Evolutionary conservation across 1,140 invertebrate species (phyloP).

Genomic region (Papilio aristodemus): DNA sequence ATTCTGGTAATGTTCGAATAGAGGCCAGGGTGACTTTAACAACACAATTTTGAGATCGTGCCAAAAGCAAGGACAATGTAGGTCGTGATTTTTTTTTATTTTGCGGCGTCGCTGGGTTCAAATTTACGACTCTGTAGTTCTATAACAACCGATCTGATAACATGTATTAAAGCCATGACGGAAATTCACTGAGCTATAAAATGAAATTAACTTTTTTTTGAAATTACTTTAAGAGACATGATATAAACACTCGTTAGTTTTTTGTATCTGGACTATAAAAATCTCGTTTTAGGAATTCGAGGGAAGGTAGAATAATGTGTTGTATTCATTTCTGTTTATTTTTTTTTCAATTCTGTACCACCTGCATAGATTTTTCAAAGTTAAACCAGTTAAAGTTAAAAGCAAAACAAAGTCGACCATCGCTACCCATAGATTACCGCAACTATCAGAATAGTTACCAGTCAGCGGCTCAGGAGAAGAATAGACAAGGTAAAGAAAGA

Average conservation of each 20-base stretch:
- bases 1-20: background rate
- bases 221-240: background rate
- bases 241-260: too few relatives aligned
- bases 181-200: constrained; percentile 15
- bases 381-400: too few relatives aligned
- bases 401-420: too few relatives aligned
- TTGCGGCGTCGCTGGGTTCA: constrained; percentile 3
- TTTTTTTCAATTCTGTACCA: too few relatives aligned
- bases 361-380: too few relatives aligned
- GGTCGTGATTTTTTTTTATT: constrained; percentile 23
- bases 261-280: background rate
- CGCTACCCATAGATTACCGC: too few relatives aligned
- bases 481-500: too few relatives aligned
- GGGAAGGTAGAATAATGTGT: background rate
- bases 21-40: constrained; percentile 22
- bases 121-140: constrained; percentile 22
- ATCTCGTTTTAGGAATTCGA: background rate
- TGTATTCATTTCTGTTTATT: too few relatives aligned
- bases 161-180: constrained; percentile 11
- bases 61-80: constrained; percentile 30
- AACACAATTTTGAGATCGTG: constrained; percentile 28
- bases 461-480: too few relatives aligned
- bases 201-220: background rate
- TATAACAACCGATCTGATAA: constrained; percentile 23
- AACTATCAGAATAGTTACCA: too few relatives aligned